Percentiles rank a stretch among this genome's conserved stretches.
Evolutionary conservation across 1,140 invertebrate genomes (phyloP).

Genomic region (Hypothenemus hampei): DNA sequence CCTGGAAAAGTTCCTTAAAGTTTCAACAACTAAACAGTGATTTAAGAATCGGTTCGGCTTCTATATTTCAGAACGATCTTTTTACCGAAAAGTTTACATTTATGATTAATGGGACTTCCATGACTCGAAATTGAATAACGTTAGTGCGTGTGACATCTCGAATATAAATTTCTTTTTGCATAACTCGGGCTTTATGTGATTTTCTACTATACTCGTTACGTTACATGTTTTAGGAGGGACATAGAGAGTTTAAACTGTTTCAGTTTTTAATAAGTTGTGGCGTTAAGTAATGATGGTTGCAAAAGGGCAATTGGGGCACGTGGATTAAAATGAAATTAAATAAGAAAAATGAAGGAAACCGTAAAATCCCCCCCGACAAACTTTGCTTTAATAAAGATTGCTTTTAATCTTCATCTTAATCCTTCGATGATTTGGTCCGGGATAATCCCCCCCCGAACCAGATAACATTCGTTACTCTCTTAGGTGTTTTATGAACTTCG

Average conservation of each 20-base stretch:
- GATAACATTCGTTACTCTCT: constrained; percentile 18
- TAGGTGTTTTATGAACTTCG: constrained; percentile 19
- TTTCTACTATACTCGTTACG: neutral
- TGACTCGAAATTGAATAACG: constrained; percentile 9
- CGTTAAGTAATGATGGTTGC: too few species aligned
- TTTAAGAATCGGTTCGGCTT: constrained; percentile 6
- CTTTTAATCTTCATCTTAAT: constrained; percentile 21
- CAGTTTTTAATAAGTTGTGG: too few species aligned
- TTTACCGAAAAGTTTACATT: constrained; percentile 13
- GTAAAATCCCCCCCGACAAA: constrained; percentile 2
- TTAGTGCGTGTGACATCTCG: constrained; percentile 8
- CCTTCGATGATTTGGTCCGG: constrained; percentile 17
- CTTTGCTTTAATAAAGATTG: constrained; percentile 18
- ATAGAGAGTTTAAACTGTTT: too few species aligned
- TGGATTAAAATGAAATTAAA: constrained; percentile 15
- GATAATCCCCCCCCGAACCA: constrained; percentile 18
- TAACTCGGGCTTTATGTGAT: neutral
- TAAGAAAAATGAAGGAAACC: constrained; percentile 21
- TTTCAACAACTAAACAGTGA: constrained; percentile 12
- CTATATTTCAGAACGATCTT: constrained; percentile 5
- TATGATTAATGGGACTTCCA: constrained; percentile 13
- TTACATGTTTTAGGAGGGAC: constrained; percentile 3
- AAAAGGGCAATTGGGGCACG: too few species aligned
- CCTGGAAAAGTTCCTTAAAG: neutral
- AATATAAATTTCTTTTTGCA: constrained; percentile 8